Evolutionary conservation across 2,888 invertebrate species (phyloP), one percentile per base, ranked within the genome.

Genomic region (Patella depressa): DNA sequence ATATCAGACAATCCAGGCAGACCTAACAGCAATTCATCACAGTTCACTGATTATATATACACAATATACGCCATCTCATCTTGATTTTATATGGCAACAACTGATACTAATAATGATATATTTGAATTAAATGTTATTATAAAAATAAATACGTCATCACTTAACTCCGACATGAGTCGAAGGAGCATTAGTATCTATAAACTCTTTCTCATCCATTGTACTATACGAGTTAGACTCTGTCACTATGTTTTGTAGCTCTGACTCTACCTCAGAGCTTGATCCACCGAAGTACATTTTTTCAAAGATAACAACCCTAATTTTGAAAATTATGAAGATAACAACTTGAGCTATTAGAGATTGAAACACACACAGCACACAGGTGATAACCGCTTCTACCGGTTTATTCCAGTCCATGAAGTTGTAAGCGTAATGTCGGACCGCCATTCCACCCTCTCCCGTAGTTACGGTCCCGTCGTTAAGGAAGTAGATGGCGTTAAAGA

Each of bases 401-500:
- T 86, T 84, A 70, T 83, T 81, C 90, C 90, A 90, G 83, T 89
- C 87, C 78, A 90, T 81, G 71, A 89, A 85, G 78, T 87, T 87
- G 81, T 90, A 90, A 5, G 87, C 87, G 74, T 87, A 88, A 79
- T 87, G 88, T 72, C 85, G 84, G 3, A 88, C 88, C n/a, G 86
- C 81, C 24, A 86, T 79, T 71, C 83, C 81, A 19, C 17, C 24
- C 7, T 76, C 53, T 19, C 73, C 73, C 53, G 73, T 73, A 72
- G 74, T 65, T 65, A 88, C 84, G 12, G 86, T 86, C 4, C 89
- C 89, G 70, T 89, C 85, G 79, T 87, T 88, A 73, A 88, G 85
- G 84, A 89, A 90, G 82, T 89, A 89, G 74, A 88, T 65, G 74
- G 88, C 89, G 83, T 90, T 89, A 85, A 89, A 90, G 54, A 89